Base-by-base conservation (phyloP, 2,797 vertebrate species). In the Denticeps clupeoides region DNA sequence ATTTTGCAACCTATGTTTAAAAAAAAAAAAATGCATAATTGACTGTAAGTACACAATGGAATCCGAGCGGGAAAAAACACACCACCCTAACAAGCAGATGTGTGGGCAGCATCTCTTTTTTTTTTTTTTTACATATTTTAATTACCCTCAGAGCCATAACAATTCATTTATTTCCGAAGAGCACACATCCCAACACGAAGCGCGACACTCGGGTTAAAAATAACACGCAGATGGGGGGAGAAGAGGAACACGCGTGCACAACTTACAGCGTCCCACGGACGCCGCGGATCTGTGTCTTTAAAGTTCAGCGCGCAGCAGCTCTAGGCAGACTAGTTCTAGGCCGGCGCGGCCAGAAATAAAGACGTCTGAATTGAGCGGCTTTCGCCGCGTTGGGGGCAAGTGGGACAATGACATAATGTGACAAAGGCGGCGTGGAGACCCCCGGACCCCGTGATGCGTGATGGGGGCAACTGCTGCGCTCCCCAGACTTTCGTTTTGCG, bases 1-100 rank as follows among this genome's bases (percentile, higher is more conserved):
- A 97, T 96, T 85, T 97, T 97, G 76, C 93, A 96, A 78, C 93
- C 93, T 96, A 71, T 45, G 64, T 55, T 63, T 25, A 41, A 35
- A 37, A 38, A 27, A 10, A 46, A 51, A 25, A 40, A 10, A 60
- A 13, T 15, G 8, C 59, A 58, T 51, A 32, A n/a, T n/a, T 15
- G 1, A 49, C 32, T 11, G 13, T 67, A 28, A 72, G 53, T 40
- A 7, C 22, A 56, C 1, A 23, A 13, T 47, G 41, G 10, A 55
- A n/a, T n/a, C n/a, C 53, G 7, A 47, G 43, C 10, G 11, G 21
- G 21, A 51, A n/a, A 2, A 24, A 49, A 43, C 25, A 33, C 16
- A 35, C 45, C 25, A 22, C 47, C 41, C 13, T 27, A 27, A 4
- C 25, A 46, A 19, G 37, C 22, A 56, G 37, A 41, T 29, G 59